These are phyloP conservation scores for Drosophila dives DNA, from an alignment of 2,888 invertebrate species.

Conservation along the genomic window DNA sequence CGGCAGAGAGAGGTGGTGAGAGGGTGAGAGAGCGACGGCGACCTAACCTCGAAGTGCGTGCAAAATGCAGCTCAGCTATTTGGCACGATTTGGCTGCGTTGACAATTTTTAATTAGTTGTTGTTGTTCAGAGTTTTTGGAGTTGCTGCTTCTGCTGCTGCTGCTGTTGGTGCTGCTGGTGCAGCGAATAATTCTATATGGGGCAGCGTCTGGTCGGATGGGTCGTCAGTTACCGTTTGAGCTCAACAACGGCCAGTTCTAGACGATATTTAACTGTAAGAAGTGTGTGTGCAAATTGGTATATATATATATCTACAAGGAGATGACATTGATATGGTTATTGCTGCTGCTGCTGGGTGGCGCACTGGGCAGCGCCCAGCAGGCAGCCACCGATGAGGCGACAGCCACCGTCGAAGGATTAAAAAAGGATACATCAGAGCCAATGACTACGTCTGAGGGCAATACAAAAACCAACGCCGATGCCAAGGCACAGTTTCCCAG, in stretches of 20 bases:
- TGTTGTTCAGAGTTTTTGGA: background rate
- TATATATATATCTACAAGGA: conserved; percentile 25
- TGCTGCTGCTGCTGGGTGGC: conserved; percentile 44
- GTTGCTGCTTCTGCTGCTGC: conserved; percentile 11
- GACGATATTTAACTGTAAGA: conserved; percentile 6
- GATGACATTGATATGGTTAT: conserved; percentile 52
- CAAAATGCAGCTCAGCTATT: conserved; percentile 52
- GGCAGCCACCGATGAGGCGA: conserved; percentile 16
- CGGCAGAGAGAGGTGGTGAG: background rate
- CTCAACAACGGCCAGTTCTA: conserved; percentile 46
- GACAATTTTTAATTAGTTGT: conserved; percentile 19
- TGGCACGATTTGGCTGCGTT: conserved; percentile 51
- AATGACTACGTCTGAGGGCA: background rate
- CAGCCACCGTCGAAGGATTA: conserved; percentile 17
- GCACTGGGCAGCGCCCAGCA: conserved; percentile 39
- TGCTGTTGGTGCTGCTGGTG: background rate
- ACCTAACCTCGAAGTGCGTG: conserved; percentile 43
- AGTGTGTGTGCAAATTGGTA: conserved; percentile 13
- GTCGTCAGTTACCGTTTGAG: conserved; percentile 68
- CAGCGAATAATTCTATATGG: conserved; percentile 76
- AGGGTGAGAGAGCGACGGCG: background rate
- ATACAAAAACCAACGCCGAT: background rate
- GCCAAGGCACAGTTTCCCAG: conserved; percentile 24
- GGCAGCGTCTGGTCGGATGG: conserved; percentile 39
- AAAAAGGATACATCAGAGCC: background rate